These are phyloP conservation scores for Chrysina gloriosa DNA, from an alignment of 2,888 invertebrate species.

Conservation along the genomic window DNA sequence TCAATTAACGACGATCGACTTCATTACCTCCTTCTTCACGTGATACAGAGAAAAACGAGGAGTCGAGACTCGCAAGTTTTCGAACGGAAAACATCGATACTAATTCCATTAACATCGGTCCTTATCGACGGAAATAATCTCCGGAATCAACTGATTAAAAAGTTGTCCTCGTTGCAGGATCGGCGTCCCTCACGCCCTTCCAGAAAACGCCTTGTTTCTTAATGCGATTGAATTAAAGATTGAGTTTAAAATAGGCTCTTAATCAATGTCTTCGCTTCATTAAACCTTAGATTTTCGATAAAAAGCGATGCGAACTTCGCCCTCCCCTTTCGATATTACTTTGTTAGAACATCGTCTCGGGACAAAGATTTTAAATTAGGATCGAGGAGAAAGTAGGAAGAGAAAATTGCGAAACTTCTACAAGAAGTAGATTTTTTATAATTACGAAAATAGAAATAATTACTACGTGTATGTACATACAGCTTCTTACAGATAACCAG, in stretches of 20 bases:
- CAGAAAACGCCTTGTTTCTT: conserved; percentile 59
- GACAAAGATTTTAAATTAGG: conserved; percentile 14
- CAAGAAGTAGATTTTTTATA: too few species aligned
- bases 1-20: conserved; percentile 26
- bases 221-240: conserved; percentile 66
- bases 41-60: neutral
- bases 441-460: too few species aligned
- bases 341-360: conserved; percentile 4
- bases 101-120: conserved; percentile 64
- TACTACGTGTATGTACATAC: too few species aligned
- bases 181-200: conserved; percentile 47
- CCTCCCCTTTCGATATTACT: conserved; percentile 10
- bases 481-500: too few species aligned
- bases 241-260: conserved; percentile 63
- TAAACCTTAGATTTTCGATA: conserved; percentile 62
- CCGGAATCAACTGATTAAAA: conserved; percentile 64
- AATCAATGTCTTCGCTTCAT: conserved; percentile 65
- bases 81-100: conserved; percentile 58
- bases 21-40: neutral
- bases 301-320: conserved; percentile 43
- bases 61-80: conserved; percentile 13
- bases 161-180: conserved; percentile 61
- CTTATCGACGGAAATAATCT: conserved; percentile 64
- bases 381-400: too few species aligned
- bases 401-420: too few species aligned